phyloP scores from a whole-genome alignment of 2,888 invertebrate species.

The Tenthredo scrophulariae region DNA sequence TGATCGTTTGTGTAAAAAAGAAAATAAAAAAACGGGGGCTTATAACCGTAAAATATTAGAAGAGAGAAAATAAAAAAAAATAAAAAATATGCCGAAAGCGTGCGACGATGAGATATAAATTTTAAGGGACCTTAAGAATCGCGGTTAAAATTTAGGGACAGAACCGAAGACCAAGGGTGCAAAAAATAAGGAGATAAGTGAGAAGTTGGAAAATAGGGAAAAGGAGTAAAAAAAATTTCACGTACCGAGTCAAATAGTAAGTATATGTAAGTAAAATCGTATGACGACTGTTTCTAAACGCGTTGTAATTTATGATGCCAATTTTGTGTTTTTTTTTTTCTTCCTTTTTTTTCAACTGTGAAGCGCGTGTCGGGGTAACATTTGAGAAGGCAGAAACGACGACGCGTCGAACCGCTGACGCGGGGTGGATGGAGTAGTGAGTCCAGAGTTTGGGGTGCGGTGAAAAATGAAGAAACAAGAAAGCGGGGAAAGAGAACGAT shows the following conservation, averaged over 20 bases:
- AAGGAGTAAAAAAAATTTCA: not conserved
- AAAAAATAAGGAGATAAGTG: not conserved
- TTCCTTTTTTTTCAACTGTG: not conserved
- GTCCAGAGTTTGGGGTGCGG: conserved; percentile 36
- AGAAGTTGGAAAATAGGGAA: not conserved
- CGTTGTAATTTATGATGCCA: conserved; percentile 24
- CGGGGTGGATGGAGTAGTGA: not conserved
- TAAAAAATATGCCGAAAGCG: conserved; percentile 3
- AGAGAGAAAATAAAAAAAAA: conserved; percentile 2
- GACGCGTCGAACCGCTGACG: conserved; percentile 39
- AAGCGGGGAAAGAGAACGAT: conserved; percentile 11
- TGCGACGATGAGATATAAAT: conserved; percentile 18
- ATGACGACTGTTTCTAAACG: not conserved
- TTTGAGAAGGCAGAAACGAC: conserved; percentile 35
- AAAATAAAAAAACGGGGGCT: not conserved
- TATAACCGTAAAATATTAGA: conserved; percentile 28
- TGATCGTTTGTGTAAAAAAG: not conserved
- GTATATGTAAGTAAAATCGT: not conserved
- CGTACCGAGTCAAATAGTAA: not conserved
- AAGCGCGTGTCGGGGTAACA: conserved; percentile 21
- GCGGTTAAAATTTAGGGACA: conserved; percentile 15
- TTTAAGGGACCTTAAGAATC: conserved; percentile 16
- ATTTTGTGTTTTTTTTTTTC: not conserved
- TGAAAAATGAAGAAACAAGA: conserved; percentile 45
- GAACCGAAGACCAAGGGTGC: not conserved